Evolutionary conservation across 2,797 vertebrate genomes (phyloP).

Genomic region (Melanotaenia nigrans): DNA sequence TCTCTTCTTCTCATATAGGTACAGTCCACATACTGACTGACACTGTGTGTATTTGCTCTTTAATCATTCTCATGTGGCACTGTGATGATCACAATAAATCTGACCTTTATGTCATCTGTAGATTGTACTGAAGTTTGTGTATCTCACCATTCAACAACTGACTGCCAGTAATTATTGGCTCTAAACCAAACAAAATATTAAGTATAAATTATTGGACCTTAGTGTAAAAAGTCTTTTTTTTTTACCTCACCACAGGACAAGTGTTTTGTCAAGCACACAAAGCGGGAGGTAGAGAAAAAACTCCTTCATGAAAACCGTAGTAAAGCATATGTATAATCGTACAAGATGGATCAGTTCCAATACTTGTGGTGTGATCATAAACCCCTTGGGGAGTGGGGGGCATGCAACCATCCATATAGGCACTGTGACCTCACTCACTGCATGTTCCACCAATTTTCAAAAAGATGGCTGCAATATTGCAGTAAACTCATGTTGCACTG

Average conservation of each 20-base stretch:
- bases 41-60: background rate
- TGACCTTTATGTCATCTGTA: background rate
- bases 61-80: background rate
- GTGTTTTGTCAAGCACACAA: background rate
- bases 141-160: background rate
- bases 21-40: no score
- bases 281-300: background rate
- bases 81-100: background rate
- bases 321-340: background rate
- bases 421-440: background rate
- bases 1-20: background rate
- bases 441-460: background rate
- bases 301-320: background rate
- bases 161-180: background rate
- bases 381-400: background rate
- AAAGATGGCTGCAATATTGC: background rate
- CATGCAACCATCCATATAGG: background rate
- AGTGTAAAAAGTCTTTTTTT: background rate
- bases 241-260: no score
- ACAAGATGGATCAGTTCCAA: background rate
- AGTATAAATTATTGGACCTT: no score
- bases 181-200: background rate
- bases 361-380: background rate
- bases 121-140: background rate
- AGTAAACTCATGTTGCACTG: background rate